A percentile compares a stretch with the other conserved stretches of the same genome.
phyloP scores from a whole-genome alignment of 2,113 vertebrate species.

The Erpornis zantholeuca region DNA sequence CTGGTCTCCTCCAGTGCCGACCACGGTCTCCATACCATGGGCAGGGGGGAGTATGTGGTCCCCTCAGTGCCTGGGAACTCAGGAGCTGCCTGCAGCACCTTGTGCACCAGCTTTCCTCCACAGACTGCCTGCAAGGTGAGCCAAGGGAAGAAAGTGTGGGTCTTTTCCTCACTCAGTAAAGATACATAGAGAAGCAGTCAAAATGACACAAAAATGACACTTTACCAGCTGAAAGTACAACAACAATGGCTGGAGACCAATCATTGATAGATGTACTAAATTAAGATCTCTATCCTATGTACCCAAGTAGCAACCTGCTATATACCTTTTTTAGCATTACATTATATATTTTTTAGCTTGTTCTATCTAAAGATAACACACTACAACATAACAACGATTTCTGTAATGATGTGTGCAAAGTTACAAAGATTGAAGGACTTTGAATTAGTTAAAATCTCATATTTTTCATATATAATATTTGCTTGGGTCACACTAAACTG shows the following conservation, averaged over 20 bases:
- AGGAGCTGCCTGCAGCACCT: background rate
- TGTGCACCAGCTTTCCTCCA: background rate
- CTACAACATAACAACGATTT: background rate
- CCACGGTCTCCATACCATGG: accelerated
- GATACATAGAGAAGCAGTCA: background rate
- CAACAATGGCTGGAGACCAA: background rate
- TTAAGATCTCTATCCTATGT: background rate
- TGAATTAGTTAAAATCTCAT: background rate
- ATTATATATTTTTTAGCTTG: background rate
- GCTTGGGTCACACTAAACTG: background rate
- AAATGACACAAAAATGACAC: background rate
- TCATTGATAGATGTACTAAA: background rate
- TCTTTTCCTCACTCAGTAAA: background rate
- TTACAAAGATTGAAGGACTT: background rate
- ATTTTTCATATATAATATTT: background rate
- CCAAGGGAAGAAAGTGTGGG: background rate
- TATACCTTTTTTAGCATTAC: background rate
- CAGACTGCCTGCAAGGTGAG: background rate
- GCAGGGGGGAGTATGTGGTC: accelerated
- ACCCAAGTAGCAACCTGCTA: background rate
- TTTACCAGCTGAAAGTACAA: background rate
- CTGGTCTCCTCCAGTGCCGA: background rate
- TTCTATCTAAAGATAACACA: background rate
- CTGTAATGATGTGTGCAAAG: background rate
- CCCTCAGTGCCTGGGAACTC: background rate